A percentile compares a stretch with the other conserved stretches of the same genome.
These are phyloP conservation scores for Heliothis virescens DNA, from an alignment of 1,140 invertebrate species.

Conservation along the genomic window DNA sequence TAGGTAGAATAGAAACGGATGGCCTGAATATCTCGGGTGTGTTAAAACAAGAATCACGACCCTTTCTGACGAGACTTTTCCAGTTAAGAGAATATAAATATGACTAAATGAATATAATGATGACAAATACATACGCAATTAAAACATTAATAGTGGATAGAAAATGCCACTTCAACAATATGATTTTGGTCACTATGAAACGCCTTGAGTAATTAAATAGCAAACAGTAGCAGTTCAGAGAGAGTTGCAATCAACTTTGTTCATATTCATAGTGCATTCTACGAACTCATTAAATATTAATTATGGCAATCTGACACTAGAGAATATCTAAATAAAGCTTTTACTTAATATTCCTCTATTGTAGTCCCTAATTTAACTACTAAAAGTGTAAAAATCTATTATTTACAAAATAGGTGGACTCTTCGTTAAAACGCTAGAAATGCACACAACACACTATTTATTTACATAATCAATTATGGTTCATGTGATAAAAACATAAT, in stretches of 20 bases:
- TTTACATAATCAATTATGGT: slow-evolving; percentile 33
- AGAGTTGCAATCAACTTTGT: slow-evolving; percentile 27
- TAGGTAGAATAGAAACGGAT: neutral
- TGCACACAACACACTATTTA: slow-evolving; percentile 78
- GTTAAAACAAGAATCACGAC: neutral
- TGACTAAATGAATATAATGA: neutral
- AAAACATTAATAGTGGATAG: neutral
- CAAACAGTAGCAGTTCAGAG: slow-evolving; percentile 39
- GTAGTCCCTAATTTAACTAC: slow-evolving; percentile 63
- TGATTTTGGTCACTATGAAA: slow-evolving; percentile 1
- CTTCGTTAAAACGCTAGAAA: slow-evolving; percentile 82
- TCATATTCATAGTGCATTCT: slow-evolving; percentile 43
- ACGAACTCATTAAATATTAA: slow-evolving; percentile 61
- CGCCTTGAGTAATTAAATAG: slow-evolving; percentile 37
- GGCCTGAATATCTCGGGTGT: neutral
- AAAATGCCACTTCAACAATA: slow-evolving; percentile 33
- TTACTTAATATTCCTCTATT: slow-evolving; percentile 66
- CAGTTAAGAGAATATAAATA: too few relatives aligned
- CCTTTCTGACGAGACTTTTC: too few relatives aligned
- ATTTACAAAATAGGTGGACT: slow-evolving; percentile 86
- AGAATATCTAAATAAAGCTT: slow-evolving; percentile 78
- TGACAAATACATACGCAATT: neutral
- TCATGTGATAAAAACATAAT: slow-evolving; percentile 11
- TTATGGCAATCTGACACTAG: slow-evolving; percentile 75
- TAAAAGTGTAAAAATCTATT: slow-evolving; percentile 84